Percentiles rank a stretch among this genome's conserved stretches.
phyloP scores from a whole-genome alignment of 2,888 invertebrate genomes.

The Pristionchus exspectatus region DNA sequence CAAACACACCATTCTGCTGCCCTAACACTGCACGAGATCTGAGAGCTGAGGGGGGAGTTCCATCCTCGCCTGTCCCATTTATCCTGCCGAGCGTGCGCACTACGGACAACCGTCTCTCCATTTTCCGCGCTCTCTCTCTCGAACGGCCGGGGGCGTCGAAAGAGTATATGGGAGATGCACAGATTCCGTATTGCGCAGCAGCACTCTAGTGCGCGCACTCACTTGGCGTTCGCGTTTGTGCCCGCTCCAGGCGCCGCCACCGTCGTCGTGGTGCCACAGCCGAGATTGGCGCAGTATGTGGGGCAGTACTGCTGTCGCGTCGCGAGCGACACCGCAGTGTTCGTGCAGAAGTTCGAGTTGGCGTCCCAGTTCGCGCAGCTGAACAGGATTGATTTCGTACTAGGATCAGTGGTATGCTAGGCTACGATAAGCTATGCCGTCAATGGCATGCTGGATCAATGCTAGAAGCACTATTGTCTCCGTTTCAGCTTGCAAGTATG shows the following conservation, averaged over 20 bases:
- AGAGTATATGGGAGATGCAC: no score
- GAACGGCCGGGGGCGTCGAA: no score
- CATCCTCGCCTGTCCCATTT: not conserved
- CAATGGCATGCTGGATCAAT: no score
- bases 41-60: no score
- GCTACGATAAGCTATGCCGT: no score
- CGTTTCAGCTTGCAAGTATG: no score
- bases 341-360: constrained; percentile 1
- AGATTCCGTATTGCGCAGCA: no score
- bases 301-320: constrained; percentile 1
- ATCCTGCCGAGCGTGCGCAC: not conserved
- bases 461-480: no score
- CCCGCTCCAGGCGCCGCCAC: not conserved
- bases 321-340: not conserved
- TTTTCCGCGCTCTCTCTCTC: no score
- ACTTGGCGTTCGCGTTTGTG: not conserved
- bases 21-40: not conserved
- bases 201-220: not conserved
- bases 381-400: not conserved
- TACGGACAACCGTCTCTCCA: no score
- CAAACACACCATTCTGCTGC: not conserved
- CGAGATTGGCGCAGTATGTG: not conserved
- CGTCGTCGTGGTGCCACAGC: not conserved
- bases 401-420: no score
- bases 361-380: not conserved